phyloP scores from a whole-genome alignment of 2,113 vertebrate species.

The Hyla sarda region DNA sequence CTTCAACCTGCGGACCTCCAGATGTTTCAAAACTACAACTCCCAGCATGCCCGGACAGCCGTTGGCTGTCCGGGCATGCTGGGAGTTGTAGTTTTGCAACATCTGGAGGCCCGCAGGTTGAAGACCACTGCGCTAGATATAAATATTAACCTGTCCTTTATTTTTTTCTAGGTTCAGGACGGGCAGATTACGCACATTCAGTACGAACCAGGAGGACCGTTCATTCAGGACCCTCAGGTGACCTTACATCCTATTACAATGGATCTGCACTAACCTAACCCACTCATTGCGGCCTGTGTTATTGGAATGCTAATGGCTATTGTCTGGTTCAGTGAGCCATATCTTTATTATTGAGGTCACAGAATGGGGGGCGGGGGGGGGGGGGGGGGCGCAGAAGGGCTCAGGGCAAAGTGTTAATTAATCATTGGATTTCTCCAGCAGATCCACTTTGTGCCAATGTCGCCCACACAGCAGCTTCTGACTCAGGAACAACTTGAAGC shows the following conservation, averaged over 20 bases:
- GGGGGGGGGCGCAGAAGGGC: not conserved
- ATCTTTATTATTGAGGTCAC: not conserved
- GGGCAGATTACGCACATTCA: slow-evolving; percentile 95
- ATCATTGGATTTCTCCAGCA: slow-evolving; percentile 63
- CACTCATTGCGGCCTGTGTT: not conserved
- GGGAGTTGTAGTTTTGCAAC: too few relatives aligned
- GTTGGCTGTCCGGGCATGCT: too few relatives aligned
- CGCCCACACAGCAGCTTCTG: slow-evolving; percentile 85
- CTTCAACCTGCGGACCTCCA: too few relatives aligned
- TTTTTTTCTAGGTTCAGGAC: slow-evolving; percentile 82
- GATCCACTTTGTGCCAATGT: slow-evolving; percentile 93
- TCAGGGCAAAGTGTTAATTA: slow-evolving; percentile 11
- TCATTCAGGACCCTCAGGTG: slow-evolving; percentile 91
- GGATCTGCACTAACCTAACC: not conserved
- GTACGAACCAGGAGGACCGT: slow-evolving; percentile 87
- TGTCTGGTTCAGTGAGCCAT: slow-evolving; percentile 5
- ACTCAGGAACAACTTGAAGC: slow-evolving; percentile 87
- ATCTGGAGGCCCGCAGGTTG: too few relatives aligned
- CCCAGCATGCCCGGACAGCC: too few relatives aligned
- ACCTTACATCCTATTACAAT: not conserved
- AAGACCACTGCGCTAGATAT: too few relatives aligned
- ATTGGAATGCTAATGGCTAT: not conserved
- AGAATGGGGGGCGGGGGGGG: too few relatives aligned
- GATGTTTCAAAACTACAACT: too few relatives aligned
- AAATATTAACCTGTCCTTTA: too few relatives aligned